Percentiles rank a stretch among this genome's conserved stretches.
phyloP scores from a whole-genome alignment of 2,888 invertebrate genomes.

The Atrina japonica region DNA sequence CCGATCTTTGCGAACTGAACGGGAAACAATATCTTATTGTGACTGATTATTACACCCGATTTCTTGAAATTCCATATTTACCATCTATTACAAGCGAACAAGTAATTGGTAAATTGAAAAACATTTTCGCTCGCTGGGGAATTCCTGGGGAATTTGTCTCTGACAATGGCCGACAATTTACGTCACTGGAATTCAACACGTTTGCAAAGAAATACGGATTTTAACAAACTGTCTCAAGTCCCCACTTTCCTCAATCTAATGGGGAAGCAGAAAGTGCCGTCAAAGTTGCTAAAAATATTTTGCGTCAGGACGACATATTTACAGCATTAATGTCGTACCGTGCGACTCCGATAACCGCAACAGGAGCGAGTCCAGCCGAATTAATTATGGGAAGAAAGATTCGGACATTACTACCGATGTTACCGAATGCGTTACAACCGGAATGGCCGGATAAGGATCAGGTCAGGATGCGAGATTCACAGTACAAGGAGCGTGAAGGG shows the following conservation, averaged over 20 bases:
- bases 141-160: slow-evolving; percentile 36
- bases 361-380: slow-evolving; percentile 32
- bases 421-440: not conserved
- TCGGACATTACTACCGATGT: slow-evolving; percentile 27
- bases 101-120: slow-evolving; percentile 33
- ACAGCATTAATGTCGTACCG: slow-evolving; percentile 37
- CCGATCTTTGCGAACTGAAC: slow-evolving; percentile 36
- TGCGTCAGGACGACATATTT: slow-evolving; percentile 36
- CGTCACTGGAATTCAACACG: slow-evolving; percentile 22
- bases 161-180: slow-evolving; percentile 45
- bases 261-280: slow-evolving; percentile 47
- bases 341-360: slow-evolving; percentile 27
- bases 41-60: too few species aligned
- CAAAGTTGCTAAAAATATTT: slow-evolving; percentile 38
- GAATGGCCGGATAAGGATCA: slow-evolving; percentile 23
- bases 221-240: slow-evolving; percentile 17
- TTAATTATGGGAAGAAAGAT: slow-evolving; percentile 42
- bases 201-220: slow-evolving; percentile 36
- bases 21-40: not conserved
- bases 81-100: too few species aligned
- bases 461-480: not conserved
- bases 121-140: slow-evolving; percentile 44
- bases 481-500: not conserved
- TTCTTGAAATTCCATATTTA: too few species aligned
- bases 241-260: slow-evolving; percentile 39